A percentile compares a stretch with the other conserved stretches of the same genome.
phyloP scores from a whole-genome alignment of 2,113 vertebrate genomes.

The Nyctibius bracteatus region DNA sequence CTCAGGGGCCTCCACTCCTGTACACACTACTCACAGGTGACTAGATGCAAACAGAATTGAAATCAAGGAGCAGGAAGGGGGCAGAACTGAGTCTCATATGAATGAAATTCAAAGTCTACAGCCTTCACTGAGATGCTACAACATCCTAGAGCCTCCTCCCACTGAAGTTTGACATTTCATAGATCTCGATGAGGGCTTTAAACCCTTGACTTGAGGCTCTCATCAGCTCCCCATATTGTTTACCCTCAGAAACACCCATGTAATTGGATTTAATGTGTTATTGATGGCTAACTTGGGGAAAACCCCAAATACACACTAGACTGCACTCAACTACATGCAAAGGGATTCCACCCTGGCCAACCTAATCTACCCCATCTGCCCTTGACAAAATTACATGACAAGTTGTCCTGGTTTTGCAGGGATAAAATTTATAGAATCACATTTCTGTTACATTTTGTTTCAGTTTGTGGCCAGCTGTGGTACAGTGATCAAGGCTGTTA shows the following conservation, averaged over 20 bases:
- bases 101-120: background rate
- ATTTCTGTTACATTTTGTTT: no score
- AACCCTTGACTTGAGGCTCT: background rate
- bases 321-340: background rate
- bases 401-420: no score
- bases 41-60: background rate
- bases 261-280: background rate
- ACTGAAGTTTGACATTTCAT: background rate
- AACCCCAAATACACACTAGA: background rate
- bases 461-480: no score
- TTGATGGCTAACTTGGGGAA: background rate
- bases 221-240: background rate
- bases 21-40: background rate
- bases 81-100: fast-evolving
- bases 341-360: background rate
- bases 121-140: background rate
- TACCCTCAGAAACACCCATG: background rate
- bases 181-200: background rate
- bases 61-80: background rate
- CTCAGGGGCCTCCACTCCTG: background rate
- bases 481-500: no score
- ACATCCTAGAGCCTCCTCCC: background rate
- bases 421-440: no score
- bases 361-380: background rate
- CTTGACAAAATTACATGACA: background rate